Base-by-base conservation (phyloP, 2,797 vertebrate genomes). In the Gastrophryne carolinensis region DNA sequence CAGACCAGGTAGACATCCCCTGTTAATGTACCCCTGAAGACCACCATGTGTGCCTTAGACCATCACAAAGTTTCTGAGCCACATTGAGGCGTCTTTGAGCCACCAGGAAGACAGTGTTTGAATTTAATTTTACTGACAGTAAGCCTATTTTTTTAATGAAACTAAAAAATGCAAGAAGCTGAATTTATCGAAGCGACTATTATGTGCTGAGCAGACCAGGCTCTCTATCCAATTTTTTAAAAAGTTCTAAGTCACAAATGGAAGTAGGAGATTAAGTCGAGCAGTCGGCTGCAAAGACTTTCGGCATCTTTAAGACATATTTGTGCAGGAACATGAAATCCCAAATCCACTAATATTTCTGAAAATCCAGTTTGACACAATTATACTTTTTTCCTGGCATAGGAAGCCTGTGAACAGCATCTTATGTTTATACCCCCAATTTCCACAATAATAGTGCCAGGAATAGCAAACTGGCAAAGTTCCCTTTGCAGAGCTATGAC, bases 401-500 rank as follows among this genome's bases (percentile, higher is more conserved):
- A 3, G 15, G 39, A 77, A 57, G 61, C 50, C 67, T 65, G 52
- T 77, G 75, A 77, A 64, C 67, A 71, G 75, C 67, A 71, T 77
- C 75, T 64, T 34, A 77, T 71, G 75, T 77, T 77, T 77, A 77
- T 70, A 34, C 67, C 75, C 75, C 49, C 75, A 77, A 77, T 77
- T 77, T 71, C 75, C 75, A 77, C 75, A 71, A 77, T 71, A 77
- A 77, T 77, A 64, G 54, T 77, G 66, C 75, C 75, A 77, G 75
- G 75, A 77, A 71, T 77, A 77, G 75, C 75, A 71, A 44, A 60
- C 67, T 77, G 75, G 75, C 75, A 17, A 57, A 50, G 50, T 71
- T 77, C 75, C 75, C 75, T 77, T 56, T 32, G 60, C 60, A 77
- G 58, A 77, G 67, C 44, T 60, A 35, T 57, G 52, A 67, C 75